These are phyloP conservation scores for Anoplophora glabripennis DNA, from an alignment of 1,140 invertebrate genomes.

Conservation along the genomic window DNA sequence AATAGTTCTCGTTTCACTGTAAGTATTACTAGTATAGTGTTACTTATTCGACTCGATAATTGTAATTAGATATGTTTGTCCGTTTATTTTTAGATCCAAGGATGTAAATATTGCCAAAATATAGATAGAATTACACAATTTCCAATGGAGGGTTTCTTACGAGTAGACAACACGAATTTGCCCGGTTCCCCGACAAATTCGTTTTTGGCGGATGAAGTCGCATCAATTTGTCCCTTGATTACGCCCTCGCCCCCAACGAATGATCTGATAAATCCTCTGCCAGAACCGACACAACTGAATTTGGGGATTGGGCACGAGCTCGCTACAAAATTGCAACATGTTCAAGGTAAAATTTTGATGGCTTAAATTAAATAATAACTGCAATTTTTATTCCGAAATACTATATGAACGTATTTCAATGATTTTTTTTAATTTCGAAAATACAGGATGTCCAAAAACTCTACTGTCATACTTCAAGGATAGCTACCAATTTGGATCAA, in stretches of 20 bases:
- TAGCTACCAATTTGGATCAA: too few relatives aligned
- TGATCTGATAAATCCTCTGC: slow-evolving; percentile 52
- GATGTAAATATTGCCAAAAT: neutral
- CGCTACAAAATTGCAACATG: slow-evolving; percentile 46
- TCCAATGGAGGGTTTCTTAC: slow-evolving; percentile 36
- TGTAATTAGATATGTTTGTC: neutral
- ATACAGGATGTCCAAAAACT: too few relatives aligned
- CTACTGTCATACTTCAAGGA: too few relatives aligned
- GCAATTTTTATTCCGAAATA: too few relatives aligned
- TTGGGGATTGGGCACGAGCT: slow-evolving; percentile 42
- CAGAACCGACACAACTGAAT: slow-evolving; percentile 36
- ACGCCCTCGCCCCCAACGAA: slow-evolving; percentile 52
- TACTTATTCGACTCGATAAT: neutral
- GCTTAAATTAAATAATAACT: too few relatives aligned
- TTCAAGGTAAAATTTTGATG: too few relatives aligned
- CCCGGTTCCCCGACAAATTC: slow-evolving; percentile 37
- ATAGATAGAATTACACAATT: neutral
- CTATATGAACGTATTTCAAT: too few relatives aligned
- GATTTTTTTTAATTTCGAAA: too few relatives aligned
- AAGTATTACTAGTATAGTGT: too few relatives aligned
- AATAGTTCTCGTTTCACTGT: too few relatives aligned
- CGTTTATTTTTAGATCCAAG: neutral
- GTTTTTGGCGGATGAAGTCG: slow-evolving; percentile 54
- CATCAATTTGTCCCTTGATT: slow-evolving; percentile 56
- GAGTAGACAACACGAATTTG: slow-evolving; percentile 28